phyloP scores from a whole-genome alignment of 2,888 invertebrate genomes.

The Spodoptera littoralis region DNA sequence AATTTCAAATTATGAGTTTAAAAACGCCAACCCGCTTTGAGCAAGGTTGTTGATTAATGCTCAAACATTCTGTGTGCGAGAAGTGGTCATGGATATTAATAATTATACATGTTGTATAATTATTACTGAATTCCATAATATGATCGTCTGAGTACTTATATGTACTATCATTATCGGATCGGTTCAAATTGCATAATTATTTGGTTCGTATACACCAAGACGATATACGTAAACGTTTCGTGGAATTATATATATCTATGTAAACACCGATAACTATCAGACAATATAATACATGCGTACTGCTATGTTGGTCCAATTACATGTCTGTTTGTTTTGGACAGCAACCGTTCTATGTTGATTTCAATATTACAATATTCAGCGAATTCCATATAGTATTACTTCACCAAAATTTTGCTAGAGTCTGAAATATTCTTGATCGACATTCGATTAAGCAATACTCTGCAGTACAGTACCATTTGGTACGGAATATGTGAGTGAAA shows the following conservation, averaged over 20 bases:
- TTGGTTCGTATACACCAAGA: too few relatives aligned
- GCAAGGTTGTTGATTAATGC: too few relatives aligned
- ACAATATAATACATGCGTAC: slow-evolving; percentile 3
- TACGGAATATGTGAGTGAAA: not conserved
- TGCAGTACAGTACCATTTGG: not conserved
- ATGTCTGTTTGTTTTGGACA: slow-evolving; percentile 21
- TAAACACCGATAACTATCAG: slow-evolving; percentile 17
- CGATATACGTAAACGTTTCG: too few relatives aligned
- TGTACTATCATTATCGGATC: too few relatives aligned
- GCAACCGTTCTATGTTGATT: slow-evolving; percentile 2
- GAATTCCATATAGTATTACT: slow-evolving; percentile 11
- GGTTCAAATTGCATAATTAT: too few relatives aligned
- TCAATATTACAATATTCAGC: not conserved
- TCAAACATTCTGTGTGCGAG: too few relatives aligned
- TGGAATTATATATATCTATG: slow-evolving; percentile 16
- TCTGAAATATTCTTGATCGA: slow-evolving; percentile 44
- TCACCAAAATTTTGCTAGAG: slow-evolving; percentile 14
- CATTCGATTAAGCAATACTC: slow-evolving; percentile 33
- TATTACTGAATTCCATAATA: too few relatives aligned
- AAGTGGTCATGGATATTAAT: too few relatives aligned
- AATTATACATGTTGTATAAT: too few relatives aligned
- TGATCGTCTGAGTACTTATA: too few relatives aligned
- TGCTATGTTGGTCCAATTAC: slow-evolving; percentile 13
- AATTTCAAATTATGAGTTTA: too few relatives aligned
- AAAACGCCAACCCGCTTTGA: too few relatives aligned